phyloP scores from a whole-genome alignment of 2,113 vertebrate genomes.

The Stigmatopora nigra region DNA sequence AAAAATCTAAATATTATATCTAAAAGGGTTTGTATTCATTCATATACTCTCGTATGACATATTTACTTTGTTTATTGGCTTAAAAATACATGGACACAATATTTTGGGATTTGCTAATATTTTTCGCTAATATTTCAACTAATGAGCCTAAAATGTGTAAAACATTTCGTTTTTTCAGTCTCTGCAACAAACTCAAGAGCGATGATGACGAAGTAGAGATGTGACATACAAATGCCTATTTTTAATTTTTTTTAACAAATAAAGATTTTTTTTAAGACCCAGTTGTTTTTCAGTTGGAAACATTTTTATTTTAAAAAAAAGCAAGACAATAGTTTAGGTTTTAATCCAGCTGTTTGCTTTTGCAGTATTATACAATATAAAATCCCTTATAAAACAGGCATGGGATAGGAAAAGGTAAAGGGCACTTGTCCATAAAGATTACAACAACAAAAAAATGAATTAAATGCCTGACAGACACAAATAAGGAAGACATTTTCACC shows the following conservation, averaged over 20 bases:
- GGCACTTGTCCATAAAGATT: conserved; percentile 50
- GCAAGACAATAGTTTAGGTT: conserved; percentile 38
- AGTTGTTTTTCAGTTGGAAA: not conserved
- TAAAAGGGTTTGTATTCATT: too few relatives aligned
- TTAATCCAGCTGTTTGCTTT: conserved; percentile 69
- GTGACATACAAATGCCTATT: conserved; percentile 7
- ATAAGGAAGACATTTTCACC: conserved; percentile 12
- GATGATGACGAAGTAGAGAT: conserved; percentile 27
- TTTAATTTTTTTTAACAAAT: conserved; percentile 30
- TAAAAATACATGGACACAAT: too few relatives aligned
- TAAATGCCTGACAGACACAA: conserved; percentile 22
- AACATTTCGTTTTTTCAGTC: conserved; percentile 39
- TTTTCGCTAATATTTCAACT: not conserved
- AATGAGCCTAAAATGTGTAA: not conserved
- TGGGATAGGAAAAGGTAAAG: conserved; percentile 37
- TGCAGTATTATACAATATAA: conserved; percentile 61
- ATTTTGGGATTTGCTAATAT: not conserved
- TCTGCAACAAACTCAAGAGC: conserved; percentile 52
- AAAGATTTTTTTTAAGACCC: conserved; percentile 15
- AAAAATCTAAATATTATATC: too few relatives aligned
- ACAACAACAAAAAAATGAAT: conserved; percentile 18
- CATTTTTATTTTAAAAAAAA: not conserved
- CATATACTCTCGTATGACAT: too few relatives aligned
- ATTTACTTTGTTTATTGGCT: too few relatives aligned
- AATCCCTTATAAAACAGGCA: conserved; percentile 57